Base-by-base conservation (phyloP, 2,797 vertebrate species). In the Myripristis jacobus region DNA sequence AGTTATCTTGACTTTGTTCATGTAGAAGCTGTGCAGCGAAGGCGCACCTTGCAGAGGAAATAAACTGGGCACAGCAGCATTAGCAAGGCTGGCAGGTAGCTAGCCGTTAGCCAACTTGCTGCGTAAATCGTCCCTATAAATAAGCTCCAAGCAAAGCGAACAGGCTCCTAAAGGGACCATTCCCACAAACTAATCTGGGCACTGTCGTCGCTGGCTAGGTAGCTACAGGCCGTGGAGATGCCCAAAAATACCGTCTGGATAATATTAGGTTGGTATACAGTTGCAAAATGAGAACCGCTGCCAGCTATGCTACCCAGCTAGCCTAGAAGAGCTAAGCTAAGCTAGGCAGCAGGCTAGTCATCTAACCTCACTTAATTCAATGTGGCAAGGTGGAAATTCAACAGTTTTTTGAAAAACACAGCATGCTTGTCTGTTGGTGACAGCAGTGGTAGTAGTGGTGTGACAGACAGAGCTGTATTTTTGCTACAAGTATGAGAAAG, bases 41-140 rank as follows among this genome's bases (percentile, higher is more conserved):
- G 64, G 48, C 65, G 87, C 91, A 92, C 91, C 91, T 92, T 92
- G 88, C 89, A 81, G 56, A 31, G 67, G 83, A 79, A 85, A 90
- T 83, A 77, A 83, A 85, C 51, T 46, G 58, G 66, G 63, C 47
- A 62, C 22, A 76, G 79, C 59, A 55, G 70, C 58, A 77, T 72
- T 87, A 87, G 88, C 88, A 63, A 0, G 15, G 71, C 57, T 77
- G 80, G 61, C 67, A 62, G 64, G 47, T 66, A 64, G 88, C 87
- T 90, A 88, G 57, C 58, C n/a, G 36, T 77, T 85, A 87, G 79
- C 85, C 63, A 61, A 6, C n/a, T 56, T 41, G 60, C 73, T 63
- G 60, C 15, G 51, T 73, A 70, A 75, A 82, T 83, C 76, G 67
- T 57, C 41, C 65, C 74, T 78, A 83, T 73, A 79, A 84, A 91